phyloP scores from a whole-genome alignment of 1,140 invertebrate genomes.

The Orius laevigatus region DNA sequence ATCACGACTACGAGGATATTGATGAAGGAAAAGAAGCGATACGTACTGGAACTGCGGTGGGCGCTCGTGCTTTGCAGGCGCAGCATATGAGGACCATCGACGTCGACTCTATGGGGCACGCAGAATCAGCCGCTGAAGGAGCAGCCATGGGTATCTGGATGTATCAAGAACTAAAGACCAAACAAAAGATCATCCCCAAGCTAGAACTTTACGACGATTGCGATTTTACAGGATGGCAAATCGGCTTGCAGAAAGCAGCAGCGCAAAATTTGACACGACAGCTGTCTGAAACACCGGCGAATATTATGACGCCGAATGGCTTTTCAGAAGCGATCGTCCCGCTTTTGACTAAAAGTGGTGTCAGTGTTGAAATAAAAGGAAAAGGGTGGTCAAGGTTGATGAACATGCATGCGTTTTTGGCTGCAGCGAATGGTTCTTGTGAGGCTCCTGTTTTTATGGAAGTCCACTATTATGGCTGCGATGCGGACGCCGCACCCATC shows the following conservation, averaged over 20 bases:
- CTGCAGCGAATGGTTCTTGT: slow-evolving; percentile 39
- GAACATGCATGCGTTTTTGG: slow-evolving; percentile 42
- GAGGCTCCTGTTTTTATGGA: slow-evolving; percentile 40
- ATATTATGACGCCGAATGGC: slow-evolving; percentile 41
- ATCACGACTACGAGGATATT: slow-evolving; percentile 45
- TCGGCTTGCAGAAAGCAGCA: slow-evolving; percentile 35
- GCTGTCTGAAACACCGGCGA: slow-evolving; percentile 44
- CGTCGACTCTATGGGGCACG: slow-evolving; percentile 34
- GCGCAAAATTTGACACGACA: slow-evolving; percentile 42
- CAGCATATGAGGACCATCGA: slow-evolving; percentile 21
- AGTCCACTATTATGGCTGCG: slow-evolving; percentile 21
- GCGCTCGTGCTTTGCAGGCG: slow-evolving; percentile 24
- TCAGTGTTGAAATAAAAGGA: slow-evolving; percentile 34
- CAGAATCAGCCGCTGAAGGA: slow-evolving; percentile 36
- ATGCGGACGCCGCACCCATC: slow-evolving; percentile 28
- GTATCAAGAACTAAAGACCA: slow-evolving; percentile 33
- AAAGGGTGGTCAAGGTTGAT: slow-evolving; percentile 26
- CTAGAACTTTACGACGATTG: slow-evolving; percentile 22
- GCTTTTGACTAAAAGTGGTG: slow-evolving; percentile 27
- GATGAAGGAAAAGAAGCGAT: slow-evolving; percentile 52
- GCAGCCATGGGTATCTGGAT: slow-evolving; percentile 27
- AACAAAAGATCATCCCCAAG: slow-evolving; percentile 14
- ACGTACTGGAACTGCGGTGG: slow-evolving; percentile 45
- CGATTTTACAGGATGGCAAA: slow-evolving; percentile 33
- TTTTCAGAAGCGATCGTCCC: slow-evolving; percentile 35